Conservation (phyloP, 2,797 vertebrate genomes). For the Loris lydekkerianus region DNA sequence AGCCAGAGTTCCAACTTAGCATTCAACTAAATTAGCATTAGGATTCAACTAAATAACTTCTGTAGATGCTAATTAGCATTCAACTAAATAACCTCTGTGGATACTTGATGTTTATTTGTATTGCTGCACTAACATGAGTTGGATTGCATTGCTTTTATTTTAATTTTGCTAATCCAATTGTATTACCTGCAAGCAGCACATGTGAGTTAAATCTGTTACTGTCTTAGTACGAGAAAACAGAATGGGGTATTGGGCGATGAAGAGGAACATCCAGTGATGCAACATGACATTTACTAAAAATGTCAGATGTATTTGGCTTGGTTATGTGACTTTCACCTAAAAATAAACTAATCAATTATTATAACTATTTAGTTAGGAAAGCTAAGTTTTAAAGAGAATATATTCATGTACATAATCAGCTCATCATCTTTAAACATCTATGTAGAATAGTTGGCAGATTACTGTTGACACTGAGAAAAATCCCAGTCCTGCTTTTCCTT, state of each 20-base stretch:
- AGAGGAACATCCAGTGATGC: neutral
- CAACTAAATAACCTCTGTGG: neutral
- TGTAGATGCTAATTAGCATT: neutral
- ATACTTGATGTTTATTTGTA: neutral
- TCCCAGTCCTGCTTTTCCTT: neutral
- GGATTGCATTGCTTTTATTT: neutral
- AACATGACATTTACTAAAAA: neutral
- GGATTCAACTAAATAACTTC: neutral
- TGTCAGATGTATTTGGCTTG: neutral
- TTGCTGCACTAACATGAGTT: neutral
- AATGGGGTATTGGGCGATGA: neutral
- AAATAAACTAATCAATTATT: neutral
- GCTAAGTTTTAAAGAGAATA: neutral
- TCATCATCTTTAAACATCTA: neutral
- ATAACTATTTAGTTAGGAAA: neutral
- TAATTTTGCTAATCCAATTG: neutral
- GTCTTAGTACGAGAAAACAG: neutral
- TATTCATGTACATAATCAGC: neutral
- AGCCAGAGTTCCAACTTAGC: neutral
- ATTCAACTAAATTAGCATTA: neutral
- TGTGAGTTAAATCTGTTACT: neutral
- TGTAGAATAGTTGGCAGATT: neutral
- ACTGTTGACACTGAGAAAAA: neutral
- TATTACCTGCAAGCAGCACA: neutral
- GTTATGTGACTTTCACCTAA: neutral